phyloP scores from a whole-genome alignment of 2,113 vertebrate species.

The Ploceus nigricollis region DNA sequence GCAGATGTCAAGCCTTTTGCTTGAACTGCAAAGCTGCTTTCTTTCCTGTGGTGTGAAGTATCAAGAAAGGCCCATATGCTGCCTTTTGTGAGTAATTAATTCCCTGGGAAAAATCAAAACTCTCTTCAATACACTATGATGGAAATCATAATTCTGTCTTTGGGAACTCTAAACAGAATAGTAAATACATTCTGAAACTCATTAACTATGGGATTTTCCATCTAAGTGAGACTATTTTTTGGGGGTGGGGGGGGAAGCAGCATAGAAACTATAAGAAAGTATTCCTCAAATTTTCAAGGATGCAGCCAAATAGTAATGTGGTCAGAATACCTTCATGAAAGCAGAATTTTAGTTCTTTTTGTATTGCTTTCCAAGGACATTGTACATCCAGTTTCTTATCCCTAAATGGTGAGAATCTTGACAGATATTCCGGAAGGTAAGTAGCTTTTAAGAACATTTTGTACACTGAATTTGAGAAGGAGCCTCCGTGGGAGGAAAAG shows the following conservation, averaged over 20 bases:
- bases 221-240: not conserved
- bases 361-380: not conserved
- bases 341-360: not conserved
- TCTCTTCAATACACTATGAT: not conserved
- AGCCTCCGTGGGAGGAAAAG: not conserved
- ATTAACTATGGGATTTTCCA: not conserved
- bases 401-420: not conserved
- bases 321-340: not conserved
- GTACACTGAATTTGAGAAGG: not conserved
- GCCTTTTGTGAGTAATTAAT: conserved; percentile 1
- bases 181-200: not conserved
- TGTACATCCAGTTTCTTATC: not conserved
- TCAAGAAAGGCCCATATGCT: not conserved
- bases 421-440: not conserved
- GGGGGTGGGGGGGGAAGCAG: not conserved
- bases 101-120: not conserved
- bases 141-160: not conserved
- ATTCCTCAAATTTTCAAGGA: not conserved
- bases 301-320: not conserved
- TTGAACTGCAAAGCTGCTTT: conserved; percentile 15
- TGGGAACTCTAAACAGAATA: not conserved
- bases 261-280: not conserved
- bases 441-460: conserved; percentile 5
- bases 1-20: conserved; percentile 33
- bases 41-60: not conserved